Base-by-base conservation (phyloP, 2,113 vertebrate genomes). In the Tragulus kanchil region DNA sequence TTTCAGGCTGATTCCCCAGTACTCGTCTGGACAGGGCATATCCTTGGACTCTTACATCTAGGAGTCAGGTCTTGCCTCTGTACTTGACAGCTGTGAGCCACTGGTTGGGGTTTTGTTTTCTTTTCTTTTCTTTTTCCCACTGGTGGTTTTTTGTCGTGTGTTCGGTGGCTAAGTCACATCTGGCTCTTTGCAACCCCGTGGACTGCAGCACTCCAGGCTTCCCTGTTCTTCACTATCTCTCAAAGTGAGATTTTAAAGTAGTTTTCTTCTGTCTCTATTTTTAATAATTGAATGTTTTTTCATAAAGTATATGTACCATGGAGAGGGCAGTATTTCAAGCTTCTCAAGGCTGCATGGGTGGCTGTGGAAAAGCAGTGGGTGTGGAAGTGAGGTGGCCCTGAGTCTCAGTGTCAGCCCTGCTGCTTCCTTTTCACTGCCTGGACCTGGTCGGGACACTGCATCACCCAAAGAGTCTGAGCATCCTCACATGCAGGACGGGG, bases 221-320 rank as follows among this genome's bases (percentile, higher is more conserved):
- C 8, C 0, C n/a, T 69, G 2, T 69, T n/a, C 67, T 69, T 69
- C 65, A 19, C n/a, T 19, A 21, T 36, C 67, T 69, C n/a, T n/a
- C 4, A 0, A n/a, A 69, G 19, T 64, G 15, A 90, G n/a, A 64
- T 83, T 93, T 86, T 86, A n/a, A 90, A 95, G 48, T 50, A 31
- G 65, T 89, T 87, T 92, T 89, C 83, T 92, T 19, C 25, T 71
- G 15, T 84, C 58, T 86, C 84, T 71, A 3, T 48, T 77, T 90
- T 48, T 83, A 52, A 58, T 90, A 21, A 54, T n/a, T 59, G 62
- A 78, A 16, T 25, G 7, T n/a, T 79, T 88, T 87, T 94, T 83
- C 64, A 14, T 36, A 31, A 58, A 14, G 48, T 78, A 3, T 87
- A 8, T 36, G 14, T 90, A 10, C 56, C 19, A 56, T 17, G 13